Percentiles rank a stretch among this genome's conserved stretches.
Evolutionary conservation across 2,113 vertebrate genomes (phyloP).

Genomic region (Eublepharis macularius): DNA sequence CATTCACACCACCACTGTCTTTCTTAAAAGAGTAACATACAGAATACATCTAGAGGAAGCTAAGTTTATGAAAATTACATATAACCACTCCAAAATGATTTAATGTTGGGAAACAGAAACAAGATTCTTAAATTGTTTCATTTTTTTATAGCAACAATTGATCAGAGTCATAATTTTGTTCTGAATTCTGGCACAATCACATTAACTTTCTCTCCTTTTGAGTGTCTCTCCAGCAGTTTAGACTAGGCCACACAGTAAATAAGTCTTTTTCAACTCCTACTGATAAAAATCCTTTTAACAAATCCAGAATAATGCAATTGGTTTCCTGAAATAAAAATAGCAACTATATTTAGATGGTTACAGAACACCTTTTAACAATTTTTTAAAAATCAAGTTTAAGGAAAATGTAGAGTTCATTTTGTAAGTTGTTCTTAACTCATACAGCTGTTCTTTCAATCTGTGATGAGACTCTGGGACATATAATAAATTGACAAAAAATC

Average conservation of each 20-base stretch:
- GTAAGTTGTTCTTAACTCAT: conserved; percentile 45
- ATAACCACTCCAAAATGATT: conserved; percentile 24
- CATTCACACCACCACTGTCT: conserved; percentile 46
- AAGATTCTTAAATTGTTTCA: conserved; percentile 13
- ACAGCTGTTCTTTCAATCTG: conserved; percentile 21
- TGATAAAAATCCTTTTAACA: conserved; percentile 31
- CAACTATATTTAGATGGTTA: conserved; percentile 40
- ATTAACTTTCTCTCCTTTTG: conserved; percentile 17
- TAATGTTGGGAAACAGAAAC: conserved; percentile 47
- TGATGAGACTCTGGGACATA: conserved; percentile 28
- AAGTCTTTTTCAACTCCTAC: conserved; percentile 8
- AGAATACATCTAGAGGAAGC: conserved; percentile 34
- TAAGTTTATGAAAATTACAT: conserved; percentile 39
- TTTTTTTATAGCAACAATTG: conserved; percentile 38
- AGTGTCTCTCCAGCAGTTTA: conserved; percentile 36
- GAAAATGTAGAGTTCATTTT: conserved; percentile 53
- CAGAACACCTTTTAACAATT: conserved; percentile 45
- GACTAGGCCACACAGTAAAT: conserved; percentile 52
- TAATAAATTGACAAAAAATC: conserved; percentile 25
- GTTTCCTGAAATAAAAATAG: conserved; percentile 31
- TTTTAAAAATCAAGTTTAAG: conserved; percentile 49
- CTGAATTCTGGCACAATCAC: conserved; percentile 13
- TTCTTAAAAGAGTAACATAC: conserved; percentile 52
- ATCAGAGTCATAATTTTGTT: conserved; percentile 15
- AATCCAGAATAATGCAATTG: conserved; percentile 25